Percentiles rank a stretch among this genome's conserved stretches.
phyloP scores from a whole-genome alignment of 2,797 vertebrate species.

The Notolepis coatsorum region DNA sequence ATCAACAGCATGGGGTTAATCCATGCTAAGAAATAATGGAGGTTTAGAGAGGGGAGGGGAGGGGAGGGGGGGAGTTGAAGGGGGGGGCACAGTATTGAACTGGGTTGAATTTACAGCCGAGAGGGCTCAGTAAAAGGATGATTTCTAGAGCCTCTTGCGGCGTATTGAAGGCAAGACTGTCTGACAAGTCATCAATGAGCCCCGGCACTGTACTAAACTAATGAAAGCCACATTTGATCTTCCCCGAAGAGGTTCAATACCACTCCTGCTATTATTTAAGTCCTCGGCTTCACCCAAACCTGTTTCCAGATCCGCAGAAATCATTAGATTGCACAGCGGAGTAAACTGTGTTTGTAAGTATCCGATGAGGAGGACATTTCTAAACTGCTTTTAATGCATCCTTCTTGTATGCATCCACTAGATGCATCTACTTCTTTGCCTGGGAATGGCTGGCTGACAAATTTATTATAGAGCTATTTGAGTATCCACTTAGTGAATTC shows the following conservation, averaged over 20 bases:
- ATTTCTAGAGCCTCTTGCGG: constrained; percentile 83
- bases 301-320: constrained; percentile 81
- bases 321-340: constrained; percentile 79
- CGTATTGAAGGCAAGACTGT: constrained; percentile 84
- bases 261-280: constrained; percentile 85
- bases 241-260: constrained; percentile 81
- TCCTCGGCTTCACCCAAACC: constrained; percentile 81
- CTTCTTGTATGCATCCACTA: constrained; percentile 66
- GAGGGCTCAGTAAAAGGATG: constrained; percentile 82
- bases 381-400: constrained; percentile 76
- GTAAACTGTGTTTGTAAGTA: constrained; percentile 83
- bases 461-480: too few relatives aligned
- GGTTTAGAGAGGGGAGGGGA: constrained; percentile 47
- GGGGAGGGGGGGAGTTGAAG: constrained; percentile 10
- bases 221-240: constrained; percentile 88
- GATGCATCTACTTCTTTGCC: neutral
- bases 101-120: constrained; percentile 81
- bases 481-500: too few relatives aligned
- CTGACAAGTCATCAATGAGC: constrained; percentile 87
- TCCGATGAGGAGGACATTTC: constrained; percentile 74
- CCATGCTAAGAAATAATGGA: constrained; percentile 78
- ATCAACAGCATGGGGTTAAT: constrained; percentile 82
- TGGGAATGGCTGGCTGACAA: neutral
- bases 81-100: constrained; percentile 72
- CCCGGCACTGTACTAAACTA: constrained; percentile 84